These are phyloP conservation scores for Tautogolabrus adspersus DNA, from an alignment of 2,113 vertebrate species.

Conservation along the genomic window DNA sequence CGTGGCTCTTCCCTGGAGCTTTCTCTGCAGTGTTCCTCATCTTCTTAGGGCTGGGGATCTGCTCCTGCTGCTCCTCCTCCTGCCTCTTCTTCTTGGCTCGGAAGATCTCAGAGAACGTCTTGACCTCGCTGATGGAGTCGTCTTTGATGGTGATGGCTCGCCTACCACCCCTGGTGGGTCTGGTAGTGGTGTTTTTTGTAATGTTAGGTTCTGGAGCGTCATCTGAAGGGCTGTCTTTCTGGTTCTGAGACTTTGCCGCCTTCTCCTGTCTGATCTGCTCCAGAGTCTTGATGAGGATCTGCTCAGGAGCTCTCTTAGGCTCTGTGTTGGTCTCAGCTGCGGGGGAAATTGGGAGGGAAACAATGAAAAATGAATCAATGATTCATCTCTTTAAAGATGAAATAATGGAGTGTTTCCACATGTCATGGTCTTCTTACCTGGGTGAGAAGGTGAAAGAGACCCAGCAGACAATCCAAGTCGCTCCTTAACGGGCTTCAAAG, in stretches of 20 bases:
- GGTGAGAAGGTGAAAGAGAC: conserved; percentile 50
- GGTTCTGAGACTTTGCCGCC: conserved; percentile 79
- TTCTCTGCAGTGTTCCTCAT: conserved; percentile 7
- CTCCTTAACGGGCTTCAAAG: conserved; percentile 85
- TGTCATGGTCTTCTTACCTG: conserved; percentile 70
- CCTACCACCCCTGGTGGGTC: conserved; percentile 49
- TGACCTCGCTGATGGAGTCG: conserved; percentile 57
- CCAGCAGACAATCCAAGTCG: conserved; percentile 83
- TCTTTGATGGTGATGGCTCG: conserved; percentile 54
- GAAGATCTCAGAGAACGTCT: conserved; percentile 85
- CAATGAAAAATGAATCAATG: not conserved
- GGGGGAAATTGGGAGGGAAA: conserved; percentile 21
- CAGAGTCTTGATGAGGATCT: conserved; percentile 92
- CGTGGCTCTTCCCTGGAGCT: conserved; percentile 22
- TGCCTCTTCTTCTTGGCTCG: conserved; percentile 85
- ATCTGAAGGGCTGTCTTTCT: not conserved
- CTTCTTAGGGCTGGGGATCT: conserved; percentile 38
- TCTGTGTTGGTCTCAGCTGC: conserved; percentile 68
- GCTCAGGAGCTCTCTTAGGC: conserved; percentile 71
- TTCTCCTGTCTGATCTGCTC: conserved; percentile 94
- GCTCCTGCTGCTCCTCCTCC: conserved; percentile 72
- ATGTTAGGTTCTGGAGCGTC: conserved; percentile 5
- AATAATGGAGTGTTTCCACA: not conserved
- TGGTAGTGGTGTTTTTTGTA: conserved; percentile 47
- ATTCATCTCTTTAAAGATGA: not conserved